Evolutionary conservation across 2,797 vertebrate species (phyloP).

Genomic region (Periophthalmus magnuspinnatus): DNA sequence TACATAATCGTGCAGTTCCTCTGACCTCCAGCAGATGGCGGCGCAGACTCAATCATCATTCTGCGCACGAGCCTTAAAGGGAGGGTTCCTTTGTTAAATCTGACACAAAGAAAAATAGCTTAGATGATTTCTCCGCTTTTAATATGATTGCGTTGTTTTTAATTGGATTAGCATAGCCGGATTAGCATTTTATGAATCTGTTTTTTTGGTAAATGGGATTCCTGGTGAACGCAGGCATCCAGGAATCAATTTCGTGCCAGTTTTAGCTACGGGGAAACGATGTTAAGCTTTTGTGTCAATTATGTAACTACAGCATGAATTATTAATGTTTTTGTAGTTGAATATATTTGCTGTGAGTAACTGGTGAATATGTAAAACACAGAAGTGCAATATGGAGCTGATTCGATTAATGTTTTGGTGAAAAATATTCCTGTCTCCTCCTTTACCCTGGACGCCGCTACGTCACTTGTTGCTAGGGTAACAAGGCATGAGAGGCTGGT

Average conservation of each 20-base stretch:
- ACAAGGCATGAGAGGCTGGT: slow-evolving; percentile 49
- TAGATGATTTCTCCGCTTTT: slow-evolving; percentile 3
- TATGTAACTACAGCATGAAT: slow-evolving; percentile 33
- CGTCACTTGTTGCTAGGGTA: slow-evolving; percentile 71
- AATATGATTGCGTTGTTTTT: neutral
- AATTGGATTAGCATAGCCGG: fast-evolving
- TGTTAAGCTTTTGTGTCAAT: slow-evolving; percentile 2
- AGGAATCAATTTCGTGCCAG: neutral
- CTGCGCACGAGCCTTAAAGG: slow-evolving; percentile 3
- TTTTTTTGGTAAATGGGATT: neutral
- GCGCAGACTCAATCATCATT: slow-evolving; percentile 51
- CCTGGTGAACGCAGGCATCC: neutral
- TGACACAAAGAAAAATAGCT: slow-evolving; percentile 49
- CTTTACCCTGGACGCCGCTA: slow-evolving; percentile 44
- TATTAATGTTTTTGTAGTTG: slow-evolving; percentile 6
- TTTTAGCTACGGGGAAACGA: neutral
- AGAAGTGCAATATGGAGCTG: slow-evolving; percentile 5
- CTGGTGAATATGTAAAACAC: slow-evolving; percentile 13
- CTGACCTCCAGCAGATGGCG: slow-evolving; percentile 62
- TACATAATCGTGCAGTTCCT: slow-evolving; percentile 48
- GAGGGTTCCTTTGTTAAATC: slow-evolving; percentile 66
- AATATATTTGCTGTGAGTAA: neutral
- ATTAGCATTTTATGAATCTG: neutral
- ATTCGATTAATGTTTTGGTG: slow-evolving; percentile 17
- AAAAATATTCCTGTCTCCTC: slow-evolving; percentile 22